Conservation (phyloP, 2,888 invertebrate genomes). For the Tenthredo livida region DNA sequence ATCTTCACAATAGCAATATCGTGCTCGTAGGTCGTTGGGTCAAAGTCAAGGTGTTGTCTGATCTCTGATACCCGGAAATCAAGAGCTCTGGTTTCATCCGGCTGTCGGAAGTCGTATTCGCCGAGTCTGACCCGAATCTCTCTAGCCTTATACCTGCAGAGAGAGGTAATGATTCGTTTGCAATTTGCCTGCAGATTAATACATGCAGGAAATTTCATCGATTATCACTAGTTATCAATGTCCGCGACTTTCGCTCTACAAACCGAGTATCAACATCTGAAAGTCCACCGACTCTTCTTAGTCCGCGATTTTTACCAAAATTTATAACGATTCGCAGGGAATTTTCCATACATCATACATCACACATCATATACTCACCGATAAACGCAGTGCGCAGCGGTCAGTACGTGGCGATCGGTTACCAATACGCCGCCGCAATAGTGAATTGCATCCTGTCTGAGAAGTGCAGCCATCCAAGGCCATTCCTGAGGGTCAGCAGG, state of each 20-base stretch:
- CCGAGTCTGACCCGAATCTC: constrained; percentile 87
- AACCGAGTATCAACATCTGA: background rate
- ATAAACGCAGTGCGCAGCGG: constrained; percentile 86
- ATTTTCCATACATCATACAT: background rate
- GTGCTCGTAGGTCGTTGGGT: constrained; percentile 84
- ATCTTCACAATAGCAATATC: constrained; percentile 89
- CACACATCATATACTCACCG: constrained; percentile 26
- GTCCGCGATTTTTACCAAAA: background rate
- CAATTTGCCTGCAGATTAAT: background rate
- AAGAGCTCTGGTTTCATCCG: constrained; percentile 85
- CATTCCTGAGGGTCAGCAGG: constrained; percentile 85
- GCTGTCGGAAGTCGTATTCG: constrained; percentile 87
- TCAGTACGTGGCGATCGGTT: constrained; percentile 88
- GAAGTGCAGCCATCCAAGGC: constrained; percentile 92
- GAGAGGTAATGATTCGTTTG: background rate
- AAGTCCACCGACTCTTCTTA: background rate
- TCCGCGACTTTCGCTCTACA: background rate
- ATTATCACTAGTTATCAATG: background rate
- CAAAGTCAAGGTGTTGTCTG: constrained; percentile 85
- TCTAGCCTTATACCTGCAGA: constrained; percentile 80
- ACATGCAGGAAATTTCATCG: background rate
- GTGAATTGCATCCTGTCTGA: constrained; percentile 82
- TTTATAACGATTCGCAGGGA: too few relatives aligned
- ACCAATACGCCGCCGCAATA: constrained; percentile 92
- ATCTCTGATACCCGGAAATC: constrained; percentile 86